Evolutionary conservation across 2,888 invertebrate genomes (phyloP).

Genomic region (Andrena marginata): DNA sequence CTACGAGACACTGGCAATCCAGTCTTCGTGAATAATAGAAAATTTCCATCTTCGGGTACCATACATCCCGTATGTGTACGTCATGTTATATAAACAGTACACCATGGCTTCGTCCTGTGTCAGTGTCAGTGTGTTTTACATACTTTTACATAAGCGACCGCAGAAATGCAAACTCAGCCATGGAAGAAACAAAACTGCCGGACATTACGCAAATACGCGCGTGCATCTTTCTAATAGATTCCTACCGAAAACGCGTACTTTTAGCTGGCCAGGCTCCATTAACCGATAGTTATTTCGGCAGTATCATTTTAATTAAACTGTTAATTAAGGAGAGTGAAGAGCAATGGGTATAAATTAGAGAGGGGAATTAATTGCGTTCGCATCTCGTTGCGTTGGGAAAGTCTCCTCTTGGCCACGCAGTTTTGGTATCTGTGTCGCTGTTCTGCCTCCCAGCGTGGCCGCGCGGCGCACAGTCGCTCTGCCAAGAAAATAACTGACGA

Average conservation of each 20-base stretch:
- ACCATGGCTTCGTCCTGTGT: not conserved
- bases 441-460: not conserved
- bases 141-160: slow-evolving; percentile 8
- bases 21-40: slow-evolving; percentile 67
- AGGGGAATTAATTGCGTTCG: slow-evolving; percentile 1
- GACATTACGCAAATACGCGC: slow-evolving; percentile 10
- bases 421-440: not conserved
- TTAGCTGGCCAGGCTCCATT: not conserved
- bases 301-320: slow-evolving; percentile 3
- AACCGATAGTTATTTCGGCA: not conserved
- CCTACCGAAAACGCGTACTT: not conserved
- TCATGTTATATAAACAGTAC: slow-evolving; percentile 32
- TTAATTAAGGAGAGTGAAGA: not conserved
- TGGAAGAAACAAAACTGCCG: slow-evolving; percentile 15
- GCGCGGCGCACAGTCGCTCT: not conserved
- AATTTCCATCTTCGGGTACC: slow-evolving; percentile 65
- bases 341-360: not conserved
- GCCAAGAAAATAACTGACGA: slow-evolving; percentile 14
- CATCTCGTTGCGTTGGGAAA: not conserved
- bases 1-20: slow-evolving; percentile 44
- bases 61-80: slow-evolving; percentile 17
- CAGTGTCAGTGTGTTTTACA: slow-evolving; percentile 12
- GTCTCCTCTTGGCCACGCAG: not conserved
- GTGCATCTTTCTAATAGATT: slow-evolving; percentile 20
- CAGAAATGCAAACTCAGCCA: not conserved